phyloP scores from a whole-genome alignment of 2,797 vertebrate species.

The Chiloscyllium punctatum region DNA sequence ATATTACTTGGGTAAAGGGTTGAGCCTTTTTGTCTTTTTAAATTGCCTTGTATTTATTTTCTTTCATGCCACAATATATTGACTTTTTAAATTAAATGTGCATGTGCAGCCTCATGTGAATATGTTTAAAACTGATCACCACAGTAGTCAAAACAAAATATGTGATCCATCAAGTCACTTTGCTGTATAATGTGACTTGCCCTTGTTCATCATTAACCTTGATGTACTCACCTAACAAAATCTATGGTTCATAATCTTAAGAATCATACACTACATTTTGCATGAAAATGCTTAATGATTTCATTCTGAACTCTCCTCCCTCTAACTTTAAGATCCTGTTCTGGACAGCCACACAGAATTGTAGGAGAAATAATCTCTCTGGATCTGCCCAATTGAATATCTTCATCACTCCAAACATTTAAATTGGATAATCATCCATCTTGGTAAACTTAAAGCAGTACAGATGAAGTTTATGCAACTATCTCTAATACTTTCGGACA shows the following conservation, averaged over 20 bases:
- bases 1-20: no score
- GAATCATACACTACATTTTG: not conserved
- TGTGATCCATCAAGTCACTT: no score
- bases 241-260: not conserved
- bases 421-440: not conserved
- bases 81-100: no score
- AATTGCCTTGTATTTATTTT: no score
- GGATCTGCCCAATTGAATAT: not conserved
- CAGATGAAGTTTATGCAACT: not conserved
- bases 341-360: not conserved
- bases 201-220: not conserved
- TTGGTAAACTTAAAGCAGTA: not conserved
- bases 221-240: not conserved
- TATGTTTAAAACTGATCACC: no score
- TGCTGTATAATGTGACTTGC: no score
- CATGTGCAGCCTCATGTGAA: no score
- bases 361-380: not conserved
- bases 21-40: no score
- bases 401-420: not conserved
- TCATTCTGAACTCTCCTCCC: not conserved
- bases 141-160: no score
- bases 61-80: no score
- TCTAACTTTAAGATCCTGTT: not conserved
- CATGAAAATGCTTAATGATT: not conserved
- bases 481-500: not conserved